phyloP scores from a whole-genome alignment of 2,113 vertebrate species.

The Pelecanus crispus region DNA sequence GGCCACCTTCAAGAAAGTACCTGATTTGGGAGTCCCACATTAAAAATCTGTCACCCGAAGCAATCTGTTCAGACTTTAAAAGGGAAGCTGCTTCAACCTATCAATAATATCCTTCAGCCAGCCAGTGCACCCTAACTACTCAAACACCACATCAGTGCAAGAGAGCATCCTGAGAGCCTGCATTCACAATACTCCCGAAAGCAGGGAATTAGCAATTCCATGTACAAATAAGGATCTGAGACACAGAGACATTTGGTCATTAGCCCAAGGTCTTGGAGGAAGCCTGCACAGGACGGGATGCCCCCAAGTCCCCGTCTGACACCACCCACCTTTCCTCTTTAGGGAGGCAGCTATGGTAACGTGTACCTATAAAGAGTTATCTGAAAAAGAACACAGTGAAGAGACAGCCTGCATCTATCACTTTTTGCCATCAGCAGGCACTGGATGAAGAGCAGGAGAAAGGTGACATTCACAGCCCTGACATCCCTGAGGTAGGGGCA shows the following conservation, averaged over 20 bases:
- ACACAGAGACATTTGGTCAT: neutral
- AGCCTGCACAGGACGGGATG: neutral
- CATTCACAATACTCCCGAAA: neutral
- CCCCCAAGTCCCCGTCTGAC: accelerated
- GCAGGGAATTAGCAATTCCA: neutral
- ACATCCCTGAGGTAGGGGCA: accelerated
- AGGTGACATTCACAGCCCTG: neutral
- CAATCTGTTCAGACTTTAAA: neutral
- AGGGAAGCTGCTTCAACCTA: neutral
- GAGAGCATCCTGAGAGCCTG: neutral
- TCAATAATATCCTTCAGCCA: neutral
- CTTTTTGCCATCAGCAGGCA: neutral
- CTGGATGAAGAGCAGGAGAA: neutral
- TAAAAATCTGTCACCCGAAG: neutral
- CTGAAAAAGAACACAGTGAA: neutral
- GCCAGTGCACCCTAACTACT: neutral
- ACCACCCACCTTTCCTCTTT: neutral
- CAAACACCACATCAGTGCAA: neutral
- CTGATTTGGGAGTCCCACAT: neutral
- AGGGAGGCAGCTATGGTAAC: neutral
- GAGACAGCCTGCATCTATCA: neutral
- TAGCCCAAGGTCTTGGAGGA: neutral
- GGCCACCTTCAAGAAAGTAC: neutral
- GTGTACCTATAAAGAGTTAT: neutral
- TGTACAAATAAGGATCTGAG: neutral